phyloP scores from a whole-genome alignment of 2,797 vertebrate genomes.

The Chromobotia macracanthus region DNA sequence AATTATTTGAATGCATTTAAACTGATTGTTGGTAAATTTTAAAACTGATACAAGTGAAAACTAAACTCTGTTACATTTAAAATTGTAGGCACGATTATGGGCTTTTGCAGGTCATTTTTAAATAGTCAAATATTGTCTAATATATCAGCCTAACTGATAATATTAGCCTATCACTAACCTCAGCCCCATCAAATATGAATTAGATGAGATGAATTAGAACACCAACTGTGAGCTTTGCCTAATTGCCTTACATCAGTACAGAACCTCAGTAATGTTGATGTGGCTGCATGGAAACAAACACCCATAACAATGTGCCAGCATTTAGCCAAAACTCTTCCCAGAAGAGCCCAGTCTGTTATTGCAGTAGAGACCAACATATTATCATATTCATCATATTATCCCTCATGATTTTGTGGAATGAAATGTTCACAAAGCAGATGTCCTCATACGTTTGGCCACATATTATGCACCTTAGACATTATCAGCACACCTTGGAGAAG shows the following conservation, averaged over 20 bases:
- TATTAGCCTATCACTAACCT: not conserved
- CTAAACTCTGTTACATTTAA: not conserved
- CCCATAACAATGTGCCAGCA: not conserved
- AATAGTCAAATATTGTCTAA: not conserved
- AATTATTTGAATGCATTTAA: too few relatives aligned
- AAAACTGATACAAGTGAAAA: too few relatives aligned
- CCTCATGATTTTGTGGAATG: conserved; percentile 49
- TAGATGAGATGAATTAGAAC: not conserved
- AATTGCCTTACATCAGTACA: not conserved
- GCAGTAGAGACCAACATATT: conserved; percentile 13
- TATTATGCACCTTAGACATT: conserved; percentile 63
- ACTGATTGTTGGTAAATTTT: too few relatives aligned
- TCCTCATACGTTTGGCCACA: conserved; percentile 30
- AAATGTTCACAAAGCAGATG: conserved; percentile 69
- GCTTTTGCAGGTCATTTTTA: not conserved
- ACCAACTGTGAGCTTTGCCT: not conserved
- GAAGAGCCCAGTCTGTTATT: conserved; percentile 4
- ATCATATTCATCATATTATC: conserved; percentile 8
- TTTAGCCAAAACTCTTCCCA: conserved; percentile 15
- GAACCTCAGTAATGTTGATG: not conserved
- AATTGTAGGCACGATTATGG: not conserved
- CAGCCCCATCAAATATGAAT: conserved; percentile 1
- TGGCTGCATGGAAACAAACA: not conserved
- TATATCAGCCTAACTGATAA: not conserved
- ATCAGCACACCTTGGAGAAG: conserved; percentile 69